phyloP scores from a whole-genome alignment of 2,797 vertebrate species.

The Coregonus sp. region DNA sequence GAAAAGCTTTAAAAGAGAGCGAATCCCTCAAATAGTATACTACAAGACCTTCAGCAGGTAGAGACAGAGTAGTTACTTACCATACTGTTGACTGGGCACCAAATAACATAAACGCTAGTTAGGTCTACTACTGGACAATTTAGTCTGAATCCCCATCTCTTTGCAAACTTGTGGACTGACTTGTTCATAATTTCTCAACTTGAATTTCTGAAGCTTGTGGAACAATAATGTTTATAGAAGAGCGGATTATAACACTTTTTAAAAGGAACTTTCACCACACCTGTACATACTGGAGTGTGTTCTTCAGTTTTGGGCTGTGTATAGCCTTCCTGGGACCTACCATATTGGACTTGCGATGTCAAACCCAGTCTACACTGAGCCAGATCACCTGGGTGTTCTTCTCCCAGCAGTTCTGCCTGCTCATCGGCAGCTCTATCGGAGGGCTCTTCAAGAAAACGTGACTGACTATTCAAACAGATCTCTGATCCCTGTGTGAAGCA shows the following conservation, averaged over 20 bases:
- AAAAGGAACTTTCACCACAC: conserved; percentile 89
- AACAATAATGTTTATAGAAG: conserved; percentile 83
- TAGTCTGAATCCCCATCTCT: not conserved
- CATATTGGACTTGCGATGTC: conserved; percentile 93
- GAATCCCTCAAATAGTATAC: conserved; percentile 41
- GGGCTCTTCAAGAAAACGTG: conserved; percentile 93
- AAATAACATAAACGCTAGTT: not conserved
- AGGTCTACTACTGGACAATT: not conserved
- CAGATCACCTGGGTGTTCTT: conserved; percentile 99
- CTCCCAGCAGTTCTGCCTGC: conserved; percentile 91
- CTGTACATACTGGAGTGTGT: conserved; percentile 96
- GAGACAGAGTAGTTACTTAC: conserved; percentile 1
- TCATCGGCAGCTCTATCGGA: conserved; percentile 88
- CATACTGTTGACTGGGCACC: not conserved
- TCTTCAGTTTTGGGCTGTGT: conserved; percentile 98
- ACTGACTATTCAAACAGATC: conserved; percentile 60
- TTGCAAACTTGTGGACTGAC: conserved; percentile 72
- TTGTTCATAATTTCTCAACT: conserved; percentile 50
- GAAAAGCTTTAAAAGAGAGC: conserved; percentile 27
- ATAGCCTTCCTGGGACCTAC: conserved; percentile 96
- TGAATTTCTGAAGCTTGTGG: not conserved
- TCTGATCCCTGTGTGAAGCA: not conserved
- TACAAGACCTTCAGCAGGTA: conserved; percentile 6
- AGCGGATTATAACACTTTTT: conserved; percentile 84
- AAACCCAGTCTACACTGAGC: conserved; percentile 90